Conservation (phyloP, 2,888 invertebrate species). For the Lochmaea crataegi region DNA sequence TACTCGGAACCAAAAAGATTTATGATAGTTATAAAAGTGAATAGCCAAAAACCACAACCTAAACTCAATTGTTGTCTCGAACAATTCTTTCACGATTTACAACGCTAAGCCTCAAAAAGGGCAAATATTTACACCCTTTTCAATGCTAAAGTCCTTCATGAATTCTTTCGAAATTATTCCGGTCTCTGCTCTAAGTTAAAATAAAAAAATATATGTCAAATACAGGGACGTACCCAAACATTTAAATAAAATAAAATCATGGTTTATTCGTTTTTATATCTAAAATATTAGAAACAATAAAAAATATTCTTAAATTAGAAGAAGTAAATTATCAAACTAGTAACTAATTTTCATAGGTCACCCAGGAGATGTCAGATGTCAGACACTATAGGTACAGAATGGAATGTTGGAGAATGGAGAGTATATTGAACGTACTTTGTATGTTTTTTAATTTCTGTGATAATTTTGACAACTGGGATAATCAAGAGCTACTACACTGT, state of each 20-base stretch:
- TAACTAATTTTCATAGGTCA: too few species aligned
- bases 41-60: conserved; percentile 49
- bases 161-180: conserved; percentile 43
- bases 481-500: too few species aligned
- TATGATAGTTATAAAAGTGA: conserved; percentile 48
- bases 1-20: conserved; percentile 44
- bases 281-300: not conserved
- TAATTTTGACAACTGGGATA: too few species aligned
- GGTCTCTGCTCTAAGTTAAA: conserved; percentile 36
- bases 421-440: too few species aligned
- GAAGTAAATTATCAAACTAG: too few species aligned
- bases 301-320: not conserved
- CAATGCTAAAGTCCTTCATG: conserved; percentile 42
- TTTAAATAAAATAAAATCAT: too few species aligned
- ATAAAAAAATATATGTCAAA: conserved; percentile 10
- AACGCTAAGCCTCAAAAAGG: conserved; percentile 48
- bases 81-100: conserved; percentile 49
- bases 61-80: conserved; percentile 44
- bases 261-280: too few species aligned
- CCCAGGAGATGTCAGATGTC: too few species aligned
- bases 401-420: too few species aligned
- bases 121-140: conserved; percentile 54
- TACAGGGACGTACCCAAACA: not conserved
- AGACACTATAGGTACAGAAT: too few species aligned
- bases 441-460: too few species aligned